A percentile compares a stretch with the other conserved stretches of the same genome.
These are phyloP conservation scores for Lapara coniferarum DNA, from an alignment of 2,888 invertebrate genomes.

Conservation along the genomic window DNA sequence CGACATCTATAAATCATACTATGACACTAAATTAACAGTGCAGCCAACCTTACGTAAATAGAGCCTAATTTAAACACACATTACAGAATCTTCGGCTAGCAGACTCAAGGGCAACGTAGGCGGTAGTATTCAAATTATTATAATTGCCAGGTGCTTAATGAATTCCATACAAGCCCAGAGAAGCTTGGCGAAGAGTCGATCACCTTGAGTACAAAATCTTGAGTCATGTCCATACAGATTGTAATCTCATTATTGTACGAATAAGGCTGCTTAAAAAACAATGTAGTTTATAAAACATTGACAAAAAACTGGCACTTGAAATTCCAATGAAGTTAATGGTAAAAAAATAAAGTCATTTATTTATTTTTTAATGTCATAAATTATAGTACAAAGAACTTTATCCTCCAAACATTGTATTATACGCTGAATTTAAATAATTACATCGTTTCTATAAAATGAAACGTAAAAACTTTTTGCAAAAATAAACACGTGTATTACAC, in stretches of 20 bases:
- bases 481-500: conserved; percentile 11
- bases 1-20: neutral
- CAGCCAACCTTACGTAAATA: neutral
- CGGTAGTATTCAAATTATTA: conserved; percentile 19
- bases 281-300: neutral
- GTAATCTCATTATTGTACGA: neutral
- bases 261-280: neutral
- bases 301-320: neutral
- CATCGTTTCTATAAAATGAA: neutral
- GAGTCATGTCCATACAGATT: conserved; percentile 7
- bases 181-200: conserved; percentile 31
- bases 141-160: conserved; percentile 26
- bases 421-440: too few relatives aligned
- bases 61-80: neutral
- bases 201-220: conserved; percentile 30
- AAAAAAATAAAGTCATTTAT: neutral
- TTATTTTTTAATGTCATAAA: neutral
- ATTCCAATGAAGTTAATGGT: neutral
- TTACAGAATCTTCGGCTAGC: conserved; percentile 11
- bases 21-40: neutral
- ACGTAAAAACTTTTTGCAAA: conserved; percentile 7
- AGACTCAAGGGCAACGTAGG: conserved; percentile 14
- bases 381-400: too few relatives aligned
- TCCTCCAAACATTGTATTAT: too few relatives aligned
- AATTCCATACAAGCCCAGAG: conserved; percentile 33